phyloP scores from a whole-genome alignment of 1,140 invertebrate species.

The Ostrea denselamellosa region DNA sequence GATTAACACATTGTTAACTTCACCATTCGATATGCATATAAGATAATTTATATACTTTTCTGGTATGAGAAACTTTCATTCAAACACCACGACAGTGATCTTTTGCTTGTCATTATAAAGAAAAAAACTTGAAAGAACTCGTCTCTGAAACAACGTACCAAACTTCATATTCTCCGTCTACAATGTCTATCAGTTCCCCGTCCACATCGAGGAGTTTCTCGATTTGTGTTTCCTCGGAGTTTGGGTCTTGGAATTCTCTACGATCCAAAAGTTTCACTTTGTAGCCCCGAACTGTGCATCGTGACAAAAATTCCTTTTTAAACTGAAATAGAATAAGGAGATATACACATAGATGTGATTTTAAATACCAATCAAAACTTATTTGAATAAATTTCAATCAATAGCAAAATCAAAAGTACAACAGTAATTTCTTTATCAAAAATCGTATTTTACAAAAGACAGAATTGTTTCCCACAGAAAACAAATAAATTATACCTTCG shows the following conservation, averaged over 20 bases:
- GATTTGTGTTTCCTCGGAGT: background rate
- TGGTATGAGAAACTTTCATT: background rate
- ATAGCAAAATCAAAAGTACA: too few species aligned
- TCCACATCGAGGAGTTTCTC: background rate
- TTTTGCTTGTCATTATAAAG: background rate
- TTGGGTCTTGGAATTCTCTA: background rate
- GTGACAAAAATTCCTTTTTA: background rate
- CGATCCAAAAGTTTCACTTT: background rate
- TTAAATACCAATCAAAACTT: too few species aligned
- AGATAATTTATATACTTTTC: background rate
- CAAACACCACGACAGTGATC: background rate
- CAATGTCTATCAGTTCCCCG: constrained; percentile 15
- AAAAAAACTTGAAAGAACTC: background rate
- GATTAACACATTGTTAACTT: too few species aligned
- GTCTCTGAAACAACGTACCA: background rate
- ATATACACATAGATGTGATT: too few species aligned
- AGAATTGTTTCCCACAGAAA: too few species aligned
- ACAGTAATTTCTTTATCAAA: too few species aligned
- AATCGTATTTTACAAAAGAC: too few species aligned
- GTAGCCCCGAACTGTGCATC: background rate
- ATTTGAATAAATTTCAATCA: too few species aligned
- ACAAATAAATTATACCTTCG: too few species aligned
- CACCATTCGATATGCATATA: too few species aligned
- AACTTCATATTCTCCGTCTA: constrained; percentile 3
- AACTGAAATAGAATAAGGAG: background rate